Percentiles rank a stretch among this genome's conserved stretches.
Conservation (phyloP, 2,113 vertebrate species). For the Ceratotherium simum region DNA sequence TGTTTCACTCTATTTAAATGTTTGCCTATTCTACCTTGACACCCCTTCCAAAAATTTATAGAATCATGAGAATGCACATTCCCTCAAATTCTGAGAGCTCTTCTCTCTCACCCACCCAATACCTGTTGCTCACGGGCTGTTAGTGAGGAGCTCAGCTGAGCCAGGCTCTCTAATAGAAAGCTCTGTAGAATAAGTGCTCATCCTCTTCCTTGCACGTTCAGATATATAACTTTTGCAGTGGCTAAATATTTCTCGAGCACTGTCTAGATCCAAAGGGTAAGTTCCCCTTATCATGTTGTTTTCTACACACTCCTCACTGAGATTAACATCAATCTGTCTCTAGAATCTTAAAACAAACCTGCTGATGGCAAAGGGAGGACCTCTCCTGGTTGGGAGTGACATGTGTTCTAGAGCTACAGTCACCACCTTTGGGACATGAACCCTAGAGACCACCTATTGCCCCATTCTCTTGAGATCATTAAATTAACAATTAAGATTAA, state of each 20-base stretch:
- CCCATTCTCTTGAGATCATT: background rate
- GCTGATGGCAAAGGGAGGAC: background rate
- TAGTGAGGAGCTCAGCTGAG: background rate
- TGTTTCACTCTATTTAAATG: background rate
- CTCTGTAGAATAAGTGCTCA: background rate
- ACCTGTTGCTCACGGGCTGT: background rate
- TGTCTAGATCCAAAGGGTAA: background rate
- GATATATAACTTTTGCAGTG: background rate
- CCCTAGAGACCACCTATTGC: background rate
- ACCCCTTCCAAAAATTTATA: background rate
- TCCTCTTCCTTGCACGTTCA: background rate
- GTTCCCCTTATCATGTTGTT: fast-evolving
- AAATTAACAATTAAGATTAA: conserved; percentile 45
- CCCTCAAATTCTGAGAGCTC: background rate
- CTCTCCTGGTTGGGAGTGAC: background rate
- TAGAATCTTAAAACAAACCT: conserved; percentile 43
- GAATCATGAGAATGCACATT: background rate
- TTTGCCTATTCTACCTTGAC: background rate
- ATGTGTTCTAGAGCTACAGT: background rate
- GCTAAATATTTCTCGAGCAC: background rate
- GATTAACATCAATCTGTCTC: background rate
- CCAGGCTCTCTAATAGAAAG: background rate
- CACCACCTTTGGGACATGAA: background rate
- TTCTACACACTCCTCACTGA: background rate
- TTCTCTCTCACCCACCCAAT: fast-evolving